Conservation (phyloP, 2,113 vertebrate genomes). For the Rhea americana region DNA sequence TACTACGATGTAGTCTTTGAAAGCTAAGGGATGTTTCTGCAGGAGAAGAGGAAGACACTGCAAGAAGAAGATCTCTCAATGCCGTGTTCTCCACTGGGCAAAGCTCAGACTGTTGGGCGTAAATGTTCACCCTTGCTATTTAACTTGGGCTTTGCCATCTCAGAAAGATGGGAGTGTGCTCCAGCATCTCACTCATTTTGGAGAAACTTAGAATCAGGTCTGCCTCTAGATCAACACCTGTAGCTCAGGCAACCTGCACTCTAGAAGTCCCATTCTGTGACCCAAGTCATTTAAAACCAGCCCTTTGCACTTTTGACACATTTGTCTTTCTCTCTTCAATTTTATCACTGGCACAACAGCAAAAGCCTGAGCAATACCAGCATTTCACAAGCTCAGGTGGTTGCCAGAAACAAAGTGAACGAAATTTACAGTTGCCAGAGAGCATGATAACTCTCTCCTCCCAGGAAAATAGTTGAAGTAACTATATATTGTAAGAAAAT, state of each 20-base stretch:
- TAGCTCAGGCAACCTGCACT: not conserved
- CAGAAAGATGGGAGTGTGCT: not conserved
- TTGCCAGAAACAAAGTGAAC: not conserved
- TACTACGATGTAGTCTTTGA: not conserved
- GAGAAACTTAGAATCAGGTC: not conserved
- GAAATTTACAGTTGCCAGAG: not conserved
- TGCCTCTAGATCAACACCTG: not conserved
- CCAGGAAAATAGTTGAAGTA: not conserved
- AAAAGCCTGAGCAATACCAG: not conserved
- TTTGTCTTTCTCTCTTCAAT: not conserved
- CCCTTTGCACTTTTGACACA: not conserved
- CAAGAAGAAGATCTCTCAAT: not conserved
- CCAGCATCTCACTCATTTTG: not conserved
- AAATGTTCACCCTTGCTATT: not conserved
- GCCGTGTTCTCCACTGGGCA: not conserved
- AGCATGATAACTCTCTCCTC: not conserved
- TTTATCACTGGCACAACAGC: not conserved
- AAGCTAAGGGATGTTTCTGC: not conserved
- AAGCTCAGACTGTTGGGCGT: not conserved
- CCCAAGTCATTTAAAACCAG: not conserved
- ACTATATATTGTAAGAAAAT: not conserved
- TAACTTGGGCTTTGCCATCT: not conserved
- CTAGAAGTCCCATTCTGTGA: not conserved
- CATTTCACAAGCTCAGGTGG: not conserved
- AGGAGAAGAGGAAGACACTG: not conserved